Conservation (phyloP, 1,140 invertebrate genomes). For the Drosophila mojavensis region DNA sequence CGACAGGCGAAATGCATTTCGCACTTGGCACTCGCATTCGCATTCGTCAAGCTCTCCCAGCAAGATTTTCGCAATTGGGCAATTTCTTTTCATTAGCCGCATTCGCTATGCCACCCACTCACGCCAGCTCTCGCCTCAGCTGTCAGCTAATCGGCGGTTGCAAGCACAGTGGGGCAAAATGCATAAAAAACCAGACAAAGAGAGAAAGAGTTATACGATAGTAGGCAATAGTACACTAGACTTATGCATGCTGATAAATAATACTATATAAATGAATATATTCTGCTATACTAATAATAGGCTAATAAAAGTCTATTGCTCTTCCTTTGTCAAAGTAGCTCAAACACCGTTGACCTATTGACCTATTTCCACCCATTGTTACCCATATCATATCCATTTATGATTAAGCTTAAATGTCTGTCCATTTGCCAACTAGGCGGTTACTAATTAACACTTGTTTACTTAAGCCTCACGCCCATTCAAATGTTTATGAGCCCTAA, state of each 20-base stretch:
- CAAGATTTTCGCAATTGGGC: conserved; percentile 5
- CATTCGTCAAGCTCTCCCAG: conserved; percentile 15
- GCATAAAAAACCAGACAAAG: neutral
- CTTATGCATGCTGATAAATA: neutral
- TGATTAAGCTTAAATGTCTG: too few species aligned
- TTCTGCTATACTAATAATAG: too few species aligned
- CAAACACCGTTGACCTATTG: too few species aligned
- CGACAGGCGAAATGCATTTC: conserved; percentile 14
- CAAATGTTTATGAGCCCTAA: too few species aligned
- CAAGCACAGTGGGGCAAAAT: conserved; percentile 12
- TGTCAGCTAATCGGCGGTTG: conserved; percentile 5
- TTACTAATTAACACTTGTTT: too few species aligned
- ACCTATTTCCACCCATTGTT: too few species aligned
- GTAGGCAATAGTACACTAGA: too few species aligned
- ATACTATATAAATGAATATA: neutral
- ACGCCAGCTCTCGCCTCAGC: conserved; percentile 2
- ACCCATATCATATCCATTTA: too few species aligned
- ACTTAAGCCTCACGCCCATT: too few species aligned
- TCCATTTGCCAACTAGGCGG: too few species aligned
- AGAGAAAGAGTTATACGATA: neutral
- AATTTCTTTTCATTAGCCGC: conserved; percentile 33
- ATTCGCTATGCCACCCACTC: conserved; percentile 18
- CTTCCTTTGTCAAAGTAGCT: too few species aligned
- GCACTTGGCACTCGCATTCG: conserved; percentile 15
- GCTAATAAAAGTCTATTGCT: too few species aligned